Evolutionary conservation across 2,888 invertebrate genomes (phyloP), one percentile per base, ranked within the genome.

Genomic region (Torymus tubicola): DNA sequence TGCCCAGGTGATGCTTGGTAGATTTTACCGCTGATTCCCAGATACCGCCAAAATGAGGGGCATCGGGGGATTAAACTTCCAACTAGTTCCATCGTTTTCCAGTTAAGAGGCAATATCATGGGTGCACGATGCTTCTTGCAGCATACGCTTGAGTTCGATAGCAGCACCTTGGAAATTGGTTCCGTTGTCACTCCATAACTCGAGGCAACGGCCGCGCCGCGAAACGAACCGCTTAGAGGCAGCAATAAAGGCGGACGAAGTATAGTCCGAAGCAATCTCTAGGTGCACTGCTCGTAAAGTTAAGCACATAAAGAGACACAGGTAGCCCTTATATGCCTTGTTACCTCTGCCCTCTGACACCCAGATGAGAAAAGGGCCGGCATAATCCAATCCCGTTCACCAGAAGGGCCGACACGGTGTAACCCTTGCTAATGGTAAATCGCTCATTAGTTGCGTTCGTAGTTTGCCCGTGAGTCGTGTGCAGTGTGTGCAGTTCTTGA

Each of bases 1-100:
- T 64, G 4, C 75, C 65, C 8, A 87, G 60, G 71, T 86, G 86
- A 70, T 70, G 79, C 74, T 87, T 88, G 5, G 85, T 72, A 0
- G 83, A 83, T 61, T 85, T 85, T 8, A 87, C 24, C 3, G 24
- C 3, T 24, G 24, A 24, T 3, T 24, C 24, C 24, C 24, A 24
- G 24, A 24, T 24, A 2, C 86, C 86, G 1, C 86, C 85, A 75
- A 84, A 85, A 69, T 87, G 84, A 2, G 86, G 85, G 13, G 85
- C 77, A 16, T 64, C 42, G 87, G n/a, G 84, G 86, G 85, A 60
- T 84, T 87, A 70, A 87, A 88, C 14, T 85, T 79, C 87, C 87
- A 88, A 68, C 18, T 31, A 1, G 80, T 77, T 18, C 82, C 82
- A 14, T 75, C 75, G 57, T 72, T 67, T 2, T 71, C 81, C n/a